Percentiles rank a stretch among this genome's conserved stretches.
These are phyloP conservation scores for Brachypterus glaber DNA, from an alignment of 2,888 invertebrate species.

Conservation along the genomic window DNA sequence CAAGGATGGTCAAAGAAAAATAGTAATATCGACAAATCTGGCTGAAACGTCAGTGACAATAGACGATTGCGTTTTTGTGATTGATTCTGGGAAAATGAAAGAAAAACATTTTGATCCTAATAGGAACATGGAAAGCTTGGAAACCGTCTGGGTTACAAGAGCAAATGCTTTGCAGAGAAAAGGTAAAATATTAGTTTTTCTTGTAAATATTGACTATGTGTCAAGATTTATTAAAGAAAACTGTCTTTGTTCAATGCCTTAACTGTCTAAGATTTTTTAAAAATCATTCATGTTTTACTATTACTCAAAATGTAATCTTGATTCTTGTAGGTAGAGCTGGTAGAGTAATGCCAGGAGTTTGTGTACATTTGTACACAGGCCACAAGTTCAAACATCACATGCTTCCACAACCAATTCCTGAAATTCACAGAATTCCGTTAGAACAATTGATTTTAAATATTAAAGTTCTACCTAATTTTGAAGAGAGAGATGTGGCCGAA, in stretches of 20 bases:
- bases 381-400: slow-evolving; percentile 58
- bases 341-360: slow-evolving; percentile 79
- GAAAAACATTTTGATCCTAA: slow-evolving; percentile 76
- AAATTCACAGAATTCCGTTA: slow-evolving; percentile 81
- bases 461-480: slow-evolving; percentile 53
- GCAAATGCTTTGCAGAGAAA: slow-evolving; percentile 85
- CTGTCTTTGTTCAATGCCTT: too few relatives aligned
- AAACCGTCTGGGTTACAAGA: slow-evolving; percentile 80
- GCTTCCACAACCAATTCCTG: slow-evolving; percentile 70
- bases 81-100: slow-evolving; percentile 89
- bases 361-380: slow-evolving; percentile 76
- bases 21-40: slow-evolving; percentile 83
- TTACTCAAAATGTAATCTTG: too few relatives aligned
- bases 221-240: too few relatives aligned
- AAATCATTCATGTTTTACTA: too few relatives aligned
- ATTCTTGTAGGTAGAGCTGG: too few relatives aligned
- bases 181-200: too few relatives aligned
- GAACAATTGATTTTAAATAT: slow-evolving; percentile 72
- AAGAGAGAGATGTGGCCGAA: slow-evolving; percentile 29
- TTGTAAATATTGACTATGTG: too few relatives aligned
- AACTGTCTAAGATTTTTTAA: too few relatives aligned
- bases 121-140: slow-evolving; percentile 79
- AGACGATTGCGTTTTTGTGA: slow-evolving; percentile 89
- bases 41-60: slow-evolving; percentile 95
- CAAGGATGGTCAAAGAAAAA: slow-evolving; percentile 66